A percentile compares a stretch with the other conserved stretches of the same genome.
Evolutionary conservation across 1,140 invertebrate genomes (phyloP).

Genomic region (Drosophila mauritiana): DNA sequence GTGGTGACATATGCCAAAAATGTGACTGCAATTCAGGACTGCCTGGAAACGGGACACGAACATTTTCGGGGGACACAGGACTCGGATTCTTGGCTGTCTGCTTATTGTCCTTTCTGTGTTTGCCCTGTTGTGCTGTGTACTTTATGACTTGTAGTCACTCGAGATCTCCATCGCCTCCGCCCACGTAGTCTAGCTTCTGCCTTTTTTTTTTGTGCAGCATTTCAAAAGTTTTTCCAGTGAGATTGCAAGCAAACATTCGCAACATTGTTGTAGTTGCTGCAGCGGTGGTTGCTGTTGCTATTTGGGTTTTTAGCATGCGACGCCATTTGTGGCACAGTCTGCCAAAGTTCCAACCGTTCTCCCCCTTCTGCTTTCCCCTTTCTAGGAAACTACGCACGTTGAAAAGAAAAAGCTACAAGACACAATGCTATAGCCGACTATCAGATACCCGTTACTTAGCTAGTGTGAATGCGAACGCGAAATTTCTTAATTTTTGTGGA

Average conservation of each 20-base stretch:
- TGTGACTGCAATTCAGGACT: conserved; percentile 56
- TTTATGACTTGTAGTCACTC: conserved; percentile 78
- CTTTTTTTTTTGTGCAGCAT: conserved; percentile 19
- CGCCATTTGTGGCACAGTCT: conserved; percentile 39
- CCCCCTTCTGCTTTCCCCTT: neutral
- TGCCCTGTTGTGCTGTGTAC: conserved; percentile 58
- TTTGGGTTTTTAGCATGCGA: conserved; percentile 53
- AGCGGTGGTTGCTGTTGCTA: conserved; percentile 20
- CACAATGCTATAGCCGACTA: too few species aligned
- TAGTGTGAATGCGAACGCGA: too few species aligned
- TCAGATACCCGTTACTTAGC: too few species aligned
- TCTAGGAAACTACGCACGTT: conserved; percentile 23
- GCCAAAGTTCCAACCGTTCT: neutral
- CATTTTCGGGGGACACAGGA: conserved; percentile 61
- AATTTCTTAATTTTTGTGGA: too few species aligned
- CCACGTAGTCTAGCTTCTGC: conserved; percentile 8
- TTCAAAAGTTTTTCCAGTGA: conserved; percentile 59
- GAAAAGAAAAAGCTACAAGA: conserved; percentile 34
- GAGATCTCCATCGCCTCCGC: conserved; percentile 30
- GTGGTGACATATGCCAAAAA: conserved; percentile 73
- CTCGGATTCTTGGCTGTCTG: conserved; percentile 44
- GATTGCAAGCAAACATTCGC: conserved; percentile 62
- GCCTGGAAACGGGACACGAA: conserved; percentile 58
- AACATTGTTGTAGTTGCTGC: conserved; percentile 30
- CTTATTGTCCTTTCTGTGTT: conserved; percentile 40